These are phyloP conservation scores for Mohoua ochrocephala DNA, from an alignment of 2,113 vertebrate species.

Conservation along the genomic window DNA sequence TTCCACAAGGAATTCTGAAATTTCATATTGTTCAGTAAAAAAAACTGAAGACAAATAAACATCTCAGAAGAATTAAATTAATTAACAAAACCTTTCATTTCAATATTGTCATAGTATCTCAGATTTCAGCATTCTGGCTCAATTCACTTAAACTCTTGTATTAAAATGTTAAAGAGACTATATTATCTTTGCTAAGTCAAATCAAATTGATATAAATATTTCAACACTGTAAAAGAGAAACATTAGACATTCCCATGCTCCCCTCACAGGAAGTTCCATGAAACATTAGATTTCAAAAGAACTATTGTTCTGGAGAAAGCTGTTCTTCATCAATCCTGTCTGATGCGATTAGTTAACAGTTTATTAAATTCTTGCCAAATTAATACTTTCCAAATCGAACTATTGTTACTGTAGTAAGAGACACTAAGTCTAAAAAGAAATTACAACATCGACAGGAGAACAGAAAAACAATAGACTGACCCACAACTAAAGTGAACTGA, in stretches of 20 bases:
- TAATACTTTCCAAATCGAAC: background rate
- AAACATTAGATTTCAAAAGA: background rate
- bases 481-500: background rate
- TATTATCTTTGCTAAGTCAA: background rate
- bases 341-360: background rate
- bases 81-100: background rate
- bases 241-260: background rate
- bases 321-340: background rate
- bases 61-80: background rate
- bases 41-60: background rate
- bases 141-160: background rate
- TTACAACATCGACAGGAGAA: background rate
- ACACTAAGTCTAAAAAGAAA: background rate
- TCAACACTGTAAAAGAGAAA: background rate
- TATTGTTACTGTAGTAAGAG: background rate
- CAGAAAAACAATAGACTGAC: background rate
- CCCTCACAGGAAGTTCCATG: background rate
- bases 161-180: background rate
- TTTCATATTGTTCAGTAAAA: background rate
- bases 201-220: constrained; percentile 1
- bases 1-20: background rate
- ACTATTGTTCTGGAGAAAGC: background rate
- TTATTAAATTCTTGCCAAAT: background rate
- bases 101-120: background rate
- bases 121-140: background rate